A percentile compares a stretch with the other conserved stretches of the same genome.
These are phyloP conservation scores for Tiliqua scincoides DNA, from an alignment of 2,113 vertebrate genomes.

Conservation along the genomic window DNA sequence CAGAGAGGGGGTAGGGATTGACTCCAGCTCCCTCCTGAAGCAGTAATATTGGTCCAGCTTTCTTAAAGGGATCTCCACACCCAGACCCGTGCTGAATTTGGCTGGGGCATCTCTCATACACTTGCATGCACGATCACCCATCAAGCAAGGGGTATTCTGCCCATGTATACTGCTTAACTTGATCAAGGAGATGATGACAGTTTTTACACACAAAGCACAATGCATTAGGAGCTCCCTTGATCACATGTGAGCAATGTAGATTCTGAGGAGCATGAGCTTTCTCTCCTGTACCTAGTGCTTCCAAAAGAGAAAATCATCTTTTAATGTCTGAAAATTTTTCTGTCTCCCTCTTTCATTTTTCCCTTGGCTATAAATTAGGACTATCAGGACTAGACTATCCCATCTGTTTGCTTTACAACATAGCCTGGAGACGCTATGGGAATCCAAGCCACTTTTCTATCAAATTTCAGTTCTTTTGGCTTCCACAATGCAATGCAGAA, in stretches of 20 bases:
- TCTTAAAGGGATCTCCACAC: not conserved
- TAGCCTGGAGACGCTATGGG: conserved; percentile 2
- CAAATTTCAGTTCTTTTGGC: conserved; percentile 33
- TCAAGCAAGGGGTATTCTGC: not conserved
- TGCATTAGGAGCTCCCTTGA: not conserved
- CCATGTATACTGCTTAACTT: not conserved
- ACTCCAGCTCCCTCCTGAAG: not conserved
- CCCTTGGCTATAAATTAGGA: conserved; percentile 7
- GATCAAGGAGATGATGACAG: not conserved
- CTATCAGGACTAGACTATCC: conserved; percentile 1
- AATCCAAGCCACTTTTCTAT: conserved; percentile 39
- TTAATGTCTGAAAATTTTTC: not conserved
- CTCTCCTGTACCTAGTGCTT: not conserved
- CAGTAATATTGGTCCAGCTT: not conserved
- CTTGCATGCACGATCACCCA: not conserved
- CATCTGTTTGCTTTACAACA: conserved; percentile 23
- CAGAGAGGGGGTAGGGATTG: not conserved
- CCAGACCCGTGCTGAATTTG: not conserved
- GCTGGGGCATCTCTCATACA: not conserved
- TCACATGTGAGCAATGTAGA: not conserved
- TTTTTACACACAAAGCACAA: not conserved
- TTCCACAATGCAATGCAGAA: conserved; percentile 22
- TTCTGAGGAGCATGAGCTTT: not conserved
- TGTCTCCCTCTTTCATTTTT: not conserved
- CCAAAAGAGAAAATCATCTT: not conserved